phyloP scores from a whole-genome alignment of 2,888 invertebrate species.

The Steromphala cineraria region DNA sequence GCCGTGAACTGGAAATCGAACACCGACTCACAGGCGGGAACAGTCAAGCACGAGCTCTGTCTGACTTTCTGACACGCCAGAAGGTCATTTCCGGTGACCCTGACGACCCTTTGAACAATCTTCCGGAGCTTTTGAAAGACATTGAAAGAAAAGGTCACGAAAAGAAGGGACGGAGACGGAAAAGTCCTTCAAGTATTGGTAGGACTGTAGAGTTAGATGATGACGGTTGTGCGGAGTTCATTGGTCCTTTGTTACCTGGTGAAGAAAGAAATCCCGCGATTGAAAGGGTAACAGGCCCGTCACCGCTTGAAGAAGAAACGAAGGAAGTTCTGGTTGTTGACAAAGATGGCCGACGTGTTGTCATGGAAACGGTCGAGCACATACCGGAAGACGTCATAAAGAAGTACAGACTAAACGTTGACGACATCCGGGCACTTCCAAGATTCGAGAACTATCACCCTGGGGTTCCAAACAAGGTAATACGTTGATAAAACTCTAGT shows the following conservation, averaged over 20 bases:
- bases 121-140: slow-evolving; percentile 55
- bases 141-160: slow-evolving; percentile 27
- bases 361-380: slow-evolving; percentile 33
- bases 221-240: background rate
- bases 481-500: no score
- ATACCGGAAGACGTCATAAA: slow-evolving; percentile 57
- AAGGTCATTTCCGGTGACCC: slow-evolving; percentile 33
- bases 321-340: background rate
- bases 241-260: background rate
- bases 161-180: slow-evolving; percentile 22
- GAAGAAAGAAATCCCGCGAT: background rate
- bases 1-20: slow-evolving; percentile 69
- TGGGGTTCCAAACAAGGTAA: slow-evolving; percentile 64
- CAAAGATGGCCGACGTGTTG: background rate
- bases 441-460: slow-evolving; percentile 64
- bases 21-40: slow-evolving; percentile 47
- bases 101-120: slow-evolving; percentile 61
- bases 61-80: slow-evolving; percentile 48
- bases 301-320: background rate
- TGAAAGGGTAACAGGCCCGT: background rate
- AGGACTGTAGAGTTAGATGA: background rate
- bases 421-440: slow-evolving; percentile 59
- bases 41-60: slow-evolving; percentile 39
- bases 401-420: slow-evolving; percentile 52
- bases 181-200: slow-evolving; percentile 4